Percentiles rank a stretch among this genome's conserved stretches.
Evolutionary conservation across 2,113 vertebrate species (phyloP).

Genomic region (Sylvilagus bachmani): DNA sequence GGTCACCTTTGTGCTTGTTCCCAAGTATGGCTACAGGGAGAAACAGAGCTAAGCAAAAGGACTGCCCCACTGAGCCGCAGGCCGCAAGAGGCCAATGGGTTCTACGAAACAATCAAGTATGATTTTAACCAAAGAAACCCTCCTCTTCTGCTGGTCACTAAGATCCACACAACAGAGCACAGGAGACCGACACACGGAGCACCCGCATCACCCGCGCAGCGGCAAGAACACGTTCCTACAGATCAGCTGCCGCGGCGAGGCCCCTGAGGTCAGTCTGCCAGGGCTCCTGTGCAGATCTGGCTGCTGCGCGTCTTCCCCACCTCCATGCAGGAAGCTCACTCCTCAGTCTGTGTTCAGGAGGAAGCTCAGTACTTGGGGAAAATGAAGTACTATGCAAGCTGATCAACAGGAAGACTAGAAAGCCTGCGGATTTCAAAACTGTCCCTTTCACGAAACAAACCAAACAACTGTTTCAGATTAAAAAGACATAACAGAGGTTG

Average conservation of each 20-base stretch:
- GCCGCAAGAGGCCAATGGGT: background rate
- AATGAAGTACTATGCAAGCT: background rate
- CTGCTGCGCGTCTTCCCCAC: background rate
- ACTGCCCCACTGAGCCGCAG: background rate
- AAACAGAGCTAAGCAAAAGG: background rate
- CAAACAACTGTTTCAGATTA: background rate
- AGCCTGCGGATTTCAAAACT: background rate
- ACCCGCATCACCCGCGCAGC: background rate
- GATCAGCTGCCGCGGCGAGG: background rate
- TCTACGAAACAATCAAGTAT: background rate
- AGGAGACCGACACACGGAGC: background rate
- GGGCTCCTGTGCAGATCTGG: background rate
- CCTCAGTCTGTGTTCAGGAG: background rate
- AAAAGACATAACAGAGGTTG: background rate
- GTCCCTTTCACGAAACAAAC: background rate
- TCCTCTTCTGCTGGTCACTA: slow-evolving; percentile 11
- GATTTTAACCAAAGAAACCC: background rate
- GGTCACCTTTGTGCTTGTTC: background rate
- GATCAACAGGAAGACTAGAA: slow-evolving; percentile 7
- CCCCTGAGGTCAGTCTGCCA: too few relatives aligned
- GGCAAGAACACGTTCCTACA: background rate
- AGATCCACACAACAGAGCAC: slow-evolving; percentile 40
- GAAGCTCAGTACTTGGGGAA: background rate
- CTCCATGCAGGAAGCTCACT: background rate
- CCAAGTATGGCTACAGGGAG: background rate